phyloP scores from a whole-genome alignment of 2,797 vertebrate species.

The Valencia hispanica region DNA sequence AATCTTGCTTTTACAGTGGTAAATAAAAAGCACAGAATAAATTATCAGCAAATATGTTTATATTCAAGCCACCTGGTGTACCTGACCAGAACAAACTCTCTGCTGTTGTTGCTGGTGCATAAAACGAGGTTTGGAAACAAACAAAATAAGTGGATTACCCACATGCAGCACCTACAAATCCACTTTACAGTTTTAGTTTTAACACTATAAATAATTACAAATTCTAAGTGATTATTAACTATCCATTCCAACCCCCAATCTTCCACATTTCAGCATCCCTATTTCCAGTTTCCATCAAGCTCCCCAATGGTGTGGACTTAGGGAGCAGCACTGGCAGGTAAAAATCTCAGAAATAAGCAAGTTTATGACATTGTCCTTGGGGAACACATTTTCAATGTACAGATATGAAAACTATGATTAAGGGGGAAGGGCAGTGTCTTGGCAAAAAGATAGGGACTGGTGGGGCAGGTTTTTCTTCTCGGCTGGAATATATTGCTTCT shows the following conservation, averaged over 20 bases:
- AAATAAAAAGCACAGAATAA: neutral
- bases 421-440: constrained; percentile 84
- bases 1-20: too few species aligned
- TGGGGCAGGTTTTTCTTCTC: constrained; percentile 43
- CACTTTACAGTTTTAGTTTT: neutral
- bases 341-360: constrained; percentile 90
- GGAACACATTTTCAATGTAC: constrained; percentile 94
- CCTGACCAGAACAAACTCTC: neutral
- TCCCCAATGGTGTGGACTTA: constrained; percentile 90
- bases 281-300: constrained; percentile 42
- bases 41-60: neutral
- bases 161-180: constrained; percentile 59
- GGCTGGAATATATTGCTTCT: constrained; percentile 39
- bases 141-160: constrained; percentile 48
- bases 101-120: neutral
- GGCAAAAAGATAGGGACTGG: constrained; percentile 77
- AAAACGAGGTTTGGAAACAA: constrained; percentile 1
- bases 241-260: constrained; percentile 45
- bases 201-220: constrained; percentile 20
- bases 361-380: constrained; percentile 98
- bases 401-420: constrained; percentile 99
- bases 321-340: constrained; percentile 84
- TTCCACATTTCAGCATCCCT: constrained; percentile 50
- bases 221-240: constrained; percentile 18
- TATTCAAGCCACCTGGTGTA: neutral